These are phyloP conservation scores for Sebastes nivosus DNA, from an alignment of 2,797 vertebrate genomes.

Conservation along the genomic window DNA sequence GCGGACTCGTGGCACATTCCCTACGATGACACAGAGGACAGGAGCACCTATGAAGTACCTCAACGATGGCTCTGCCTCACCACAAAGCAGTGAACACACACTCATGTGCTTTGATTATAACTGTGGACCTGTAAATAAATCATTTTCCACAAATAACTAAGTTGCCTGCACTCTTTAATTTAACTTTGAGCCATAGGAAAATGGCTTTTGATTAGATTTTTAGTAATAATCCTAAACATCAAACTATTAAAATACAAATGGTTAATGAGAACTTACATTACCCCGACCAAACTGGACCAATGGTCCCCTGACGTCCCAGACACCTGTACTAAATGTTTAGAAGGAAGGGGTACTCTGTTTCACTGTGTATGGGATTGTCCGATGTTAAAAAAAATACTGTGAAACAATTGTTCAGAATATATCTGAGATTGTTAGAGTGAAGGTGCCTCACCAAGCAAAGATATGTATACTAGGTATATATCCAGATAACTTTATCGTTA, in stretches of 20 bases:
- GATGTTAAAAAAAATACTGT: rapidly evolving
- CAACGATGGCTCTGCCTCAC: slow-evolving; percentile 91
- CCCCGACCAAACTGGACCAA: too few species aligned
- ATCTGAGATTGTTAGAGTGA: too few species aligned
- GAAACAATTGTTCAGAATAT: too few species aligned
- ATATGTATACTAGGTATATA: too few species aligned
- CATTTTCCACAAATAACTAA: neutral
- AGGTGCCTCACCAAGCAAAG: too few species aligned
- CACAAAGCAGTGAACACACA: slow-evolving; percentile 36
- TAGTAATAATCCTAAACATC: neutral
- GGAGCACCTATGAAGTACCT: slow-evolving; percentile 88
- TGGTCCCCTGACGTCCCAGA: too few species aligned
- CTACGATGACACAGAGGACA: slow-evolving; percentile 87
- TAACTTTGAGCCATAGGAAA: neutral
- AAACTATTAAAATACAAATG: too few species aligned
- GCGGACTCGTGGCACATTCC: slow-evolving; percentile 93
- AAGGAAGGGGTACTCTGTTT: too few species aligned
- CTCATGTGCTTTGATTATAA: neutral
- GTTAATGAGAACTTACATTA: too few species aligned
- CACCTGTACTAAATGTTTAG: too few species aligned
- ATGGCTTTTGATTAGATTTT: neutral
- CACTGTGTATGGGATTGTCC: too few species aligned
- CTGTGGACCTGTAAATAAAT: slow-evolving; percentile 51
- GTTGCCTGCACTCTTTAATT: neutral
- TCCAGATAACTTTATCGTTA: too few species aligned